phyloP scores from a whole-genome alignment of 2,888 invertebrate species.

The Andrena fulva region DNA sequence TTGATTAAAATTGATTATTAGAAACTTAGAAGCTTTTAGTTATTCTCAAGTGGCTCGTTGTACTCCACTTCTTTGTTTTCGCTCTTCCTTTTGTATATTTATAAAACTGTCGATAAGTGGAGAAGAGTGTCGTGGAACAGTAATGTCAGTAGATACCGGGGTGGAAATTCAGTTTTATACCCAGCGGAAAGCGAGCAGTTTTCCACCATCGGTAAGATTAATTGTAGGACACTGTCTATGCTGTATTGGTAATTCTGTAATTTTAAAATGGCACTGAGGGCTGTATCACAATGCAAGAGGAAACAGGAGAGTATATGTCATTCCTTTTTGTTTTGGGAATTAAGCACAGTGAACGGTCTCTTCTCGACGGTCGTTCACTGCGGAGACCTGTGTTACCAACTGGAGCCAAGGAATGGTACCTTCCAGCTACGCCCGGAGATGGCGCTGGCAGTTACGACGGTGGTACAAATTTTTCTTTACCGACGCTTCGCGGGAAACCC shows the following conservation, averaged over 20 bases:
- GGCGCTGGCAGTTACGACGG: slow-evolving; percentile 24
- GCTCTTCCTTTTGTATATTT: too few species aligned
- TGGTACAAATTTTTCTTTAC: not conserved
- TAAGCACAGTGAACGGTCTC: not conserved
- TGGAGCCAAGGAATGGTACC: not conserved
- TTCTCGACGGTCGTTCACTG: slow-evolving; percentile 32
- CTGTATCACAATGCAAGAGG: not conserved
- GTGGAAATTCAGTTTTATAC: slow-evolving; percentile 3
- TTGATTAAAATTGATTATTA: too few species aligned
- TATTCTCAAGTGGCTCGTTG: too few species aligned
- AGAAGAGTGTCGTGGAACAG: not conserved
- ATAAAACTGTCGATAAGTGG: not conserved
- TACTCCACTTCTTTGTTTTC: not conserved
- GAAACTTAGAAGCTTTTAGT: too few species aligned
- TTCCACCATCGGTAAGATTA: slow-evolving; percentile 45
- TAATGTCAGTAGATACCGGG: not conserved
- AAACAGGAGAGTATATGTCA: not conserved
- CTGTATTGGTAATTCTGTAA: too few species aligned
- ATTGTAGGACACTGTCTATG: not conserved
- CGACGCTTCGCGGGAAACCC: slow-evolving; percentile 41
- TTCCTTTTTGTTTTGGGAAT: not conserved
- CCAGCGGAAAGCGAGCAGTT: slow-evolving; percentile 10
- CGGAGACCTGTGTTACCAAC: slow-evolving; percentile 63
- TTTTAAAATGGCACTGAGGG: not conserved
- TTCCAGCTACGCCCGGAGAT: slow-evolving; percentile 22